Evolutionary conservation across 1,140 invertebrate genomes (phyloP), one percentile per base, ranked within the genome.

Genomic region (Rhagoletis pomonella): DNA sequence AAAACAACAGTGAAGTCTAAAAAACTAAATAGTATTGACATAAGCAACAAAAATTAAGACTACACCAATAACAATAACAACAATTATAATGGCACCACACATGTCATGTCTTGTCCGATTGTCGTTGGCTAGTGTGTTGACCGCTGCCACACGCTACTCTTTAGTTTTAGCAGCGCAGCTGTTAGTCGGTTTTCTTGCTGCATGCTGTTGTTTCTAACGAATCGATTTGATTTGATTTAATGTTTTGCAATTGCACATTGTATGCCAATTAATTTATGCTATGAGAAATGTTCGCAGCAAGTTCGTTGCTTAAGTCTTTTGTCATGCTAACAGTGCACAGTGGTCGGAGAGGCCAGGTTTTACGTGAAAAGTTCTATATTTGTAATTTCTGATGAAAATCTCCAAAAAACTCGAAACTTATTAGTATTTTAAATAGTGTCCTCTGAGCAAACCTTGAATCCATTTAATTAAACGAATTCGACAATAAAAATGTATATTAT

Each of bases 121-220:
- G 42, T 81, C 47, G 47, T 81, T 55, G 4, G 19, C 7, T 4
- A 19, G 12, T 81, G 73, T 58, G 73, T 19, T 81, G 73, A 81
- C 73, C 73, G 73, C 73, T 81, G 73, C 73, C 73, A 81, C 73
- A 81, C 73, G 73, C 44, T 81, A 81, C 44, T 81, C 73, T 55
- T 81, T 81, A 81, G 47, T 17, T 55, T 19, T 6, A 81, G 73
- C 73, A 55, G 73, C 73, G 50, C 29, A 58, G 47, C 17, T 86
- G 64, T 86, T 88, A 29, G 67, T 86, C 86, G 58, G 10, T 77
- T 77, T 42, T 58, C 12, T 65, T 87, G 39, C 14, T 87, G 14
- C 9, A 47, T 60, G 87, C 62, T 47, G 19, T 89, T 92, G 42
- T 81, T 50, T 47, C 12, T 58, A 29, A 50, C 12, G 64, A 6